Evolutionary conservation across 2,113 vertebrate genomes (phyloP).

Genomic region (Microtus richardsoni): DNA sequence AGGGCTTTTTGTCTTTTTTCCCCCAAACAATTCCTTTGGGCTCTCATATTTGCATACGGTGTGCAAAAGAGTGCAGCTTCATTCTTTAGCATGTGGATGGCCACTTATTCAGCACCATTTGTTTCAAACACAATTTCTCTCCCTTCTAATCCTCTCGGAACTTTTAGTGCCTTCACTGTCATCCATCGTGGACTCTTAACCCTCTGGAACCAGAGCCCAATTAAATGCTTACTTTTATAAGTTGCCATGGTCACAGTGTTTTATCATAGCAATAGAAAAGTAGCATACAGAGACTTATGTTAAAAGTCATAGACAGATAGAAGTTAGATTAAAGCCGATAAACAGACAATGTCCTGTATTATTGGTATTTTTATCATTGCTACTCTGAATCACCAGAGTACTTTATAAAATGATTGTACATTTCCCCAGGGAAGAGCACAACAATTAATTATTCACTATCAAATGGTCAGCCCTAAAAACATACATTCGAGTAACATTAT

Average conservation of each 20-base stretch:
- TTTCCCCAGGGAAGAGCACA: neutral
- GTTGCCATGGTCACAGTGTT: neutral
- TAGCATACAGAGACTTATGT: slow-evolving; percentile 6
- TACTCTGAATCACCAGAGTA: slow-evolving; percentile 29
- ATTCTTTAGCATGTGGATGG: slow-evolving; percentile 10
- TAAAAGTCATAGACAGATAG: neutral
- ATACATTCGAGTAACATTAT: neutral
- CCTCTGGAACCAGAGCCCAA: too few relatives aligned
- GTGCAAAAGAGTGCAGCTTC: neutral
- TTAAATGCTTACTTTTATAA: neutral
- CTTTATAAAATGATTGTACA: slow-evolving; percentile 46
- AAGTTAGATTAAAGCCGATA: slow-evolving; percentile 29
- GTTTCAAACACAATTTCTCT: neutral
- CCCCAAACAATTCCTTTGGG: neutral
- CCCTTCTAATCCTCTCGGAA: neutral
- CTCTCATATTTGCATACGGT: slow-evolving; percentile 4
- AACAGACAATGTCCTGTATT: neutral
- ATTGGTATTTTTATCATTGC: slow-evolving; percentile 25
- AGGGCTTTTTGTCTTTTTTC: neutral
- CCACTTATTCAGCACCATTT: neutral
- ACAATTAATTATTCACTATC: neutral
- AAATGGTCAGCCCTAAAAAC: neutral
- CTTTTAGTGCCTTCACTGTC: neutral
- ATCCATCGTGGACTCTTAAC: neutral
- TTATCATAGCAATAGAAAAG: neutral